Conservation (phyloP, 1,140 invertebrate genomes). For the Oscheius sp. region DNA sequence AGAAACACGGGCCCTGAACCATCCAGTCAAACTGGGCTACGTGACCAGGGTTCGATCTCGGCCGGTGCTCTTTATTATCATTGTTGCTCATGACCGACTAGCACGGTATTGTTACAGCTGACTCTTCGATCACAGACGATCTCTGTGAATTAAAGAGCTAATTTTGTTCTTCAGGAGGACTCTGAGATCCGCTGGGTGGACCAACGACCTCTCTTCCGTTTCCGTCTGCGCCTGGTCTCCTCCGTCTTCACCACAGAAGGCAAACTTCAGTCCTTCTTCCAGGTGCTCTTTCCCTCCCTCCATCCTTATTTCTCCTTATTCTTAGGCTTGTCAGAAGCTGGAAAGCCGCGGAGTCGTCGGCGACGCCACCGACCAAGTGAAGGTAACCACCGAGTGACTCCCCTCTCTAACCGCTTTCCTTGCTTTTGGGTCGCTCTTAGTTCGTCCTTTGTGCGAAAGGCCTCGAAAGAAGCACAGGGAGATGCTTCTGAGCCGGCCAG, state of each 20-base stretch:
- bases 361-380: constrained; percentile 27
- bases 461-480: background rate
- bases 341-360: constrained; percentile 20
- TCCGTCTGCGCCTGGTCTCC: constrained; percentile 78
- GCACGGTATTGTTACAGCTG: too few species aligned
- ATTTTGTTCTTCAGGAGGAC: constrained; percentile 63
- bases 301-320: background rate
- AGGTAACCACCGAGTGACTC: too few species aligned
- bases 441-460: constrained; percentile 5
- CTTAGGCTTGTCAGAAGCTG: constrained; percentile 45
- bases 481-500: constrained; percentile 1
- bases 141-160: too few species aligned
- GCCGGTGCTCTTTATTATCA: too few species aligned
- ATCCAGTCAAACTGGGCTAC: too few species aligned
- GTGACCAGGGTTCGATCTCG: too few species aligned
- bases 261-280: constrained; percentile 52
- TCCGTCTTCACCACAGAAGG: constrained; percentile 74
- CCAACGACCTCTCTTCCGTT: constrained; percentile 79
- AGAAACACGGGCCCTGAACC: too few species aligned
- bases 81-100: too few species aligned
- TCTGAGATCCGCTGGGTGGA: constrained; percentile 89
- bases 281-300: constrained; percentile 21
- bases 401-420: too few species aligned
- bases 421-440: constrained; percentile 1
- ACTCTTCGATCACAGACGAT: too few species aligned